A percentile compares a stretch with the other conserved stretches of the same genome.
Conservation (phyloP, 2,797 vertebrate species). For the Semotilus atromaculatus region DNA sequence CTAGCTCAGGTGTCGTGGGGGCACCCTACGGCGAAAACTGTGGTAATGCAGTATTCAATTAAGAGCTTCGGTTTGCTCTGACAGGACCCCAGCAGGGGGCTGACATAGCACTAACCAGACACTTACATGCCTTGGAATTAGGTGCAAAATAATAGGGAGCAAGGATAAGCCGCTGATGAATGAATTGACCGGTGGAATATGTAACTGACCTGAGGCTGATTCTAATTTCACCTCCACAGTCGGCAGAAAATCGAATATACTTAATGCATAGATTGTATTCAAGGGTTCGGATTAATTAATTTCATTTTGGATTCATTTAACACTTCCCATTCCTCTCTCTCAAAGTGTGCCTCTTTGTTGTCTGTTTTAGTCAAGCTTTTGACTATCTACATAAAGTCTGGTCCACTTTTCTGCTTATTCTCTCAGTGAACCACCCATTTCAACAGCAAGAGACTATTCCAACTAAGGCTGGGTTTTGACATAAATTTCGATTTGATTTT, state of each 20-base stretch:
- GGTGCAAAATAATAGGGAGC: conserved; percentile 40
- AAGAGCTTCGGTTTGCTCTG: conserved; percentile 62
- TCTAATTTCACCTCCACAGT: conserved; percentile 48
- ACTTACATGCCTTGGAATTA: conserved; percentile 56
- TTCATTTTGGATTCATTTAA: conserved; percentile 11
- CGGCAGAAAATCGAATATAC: conserved; percentile 42
- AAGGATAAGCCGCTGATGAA: conserved; percentile 50
- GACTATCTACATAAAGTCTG: background rate
- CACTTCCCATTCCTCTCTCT: background rate
- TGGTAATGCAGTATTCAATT: conserved; percentile 65
- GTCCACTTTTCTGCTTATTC: background rate
- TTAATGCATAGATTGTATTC: conserved; percentile 41
- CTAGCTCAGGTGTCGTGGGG: conserved; percentile 53
- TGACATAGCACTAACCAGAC: conserved; percentile 62
- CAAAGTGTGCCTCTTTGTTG: background rate
- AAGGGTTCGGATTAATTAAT: conserved; percentile 9
- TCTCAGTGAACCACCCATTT: background rate
- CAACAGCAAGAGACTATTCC: background rate
- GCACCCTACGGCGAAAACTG: conserved; percentile 60
- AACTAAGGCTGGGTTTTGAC: too few species aligned
- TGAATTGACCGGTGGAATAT: conserved; percentile 44
- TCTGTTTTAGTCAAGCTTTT: background rate
- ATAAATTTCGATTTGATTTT: background rate
- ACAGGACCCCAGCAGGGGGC: conserved; percentile 54
- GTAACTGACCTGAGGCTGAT: conserved; percentile 53